Evolutionary conservation across 2,888 invertebrate genomes (phyloP).

Genomic region (Xestia c-nigrum): DNA sequence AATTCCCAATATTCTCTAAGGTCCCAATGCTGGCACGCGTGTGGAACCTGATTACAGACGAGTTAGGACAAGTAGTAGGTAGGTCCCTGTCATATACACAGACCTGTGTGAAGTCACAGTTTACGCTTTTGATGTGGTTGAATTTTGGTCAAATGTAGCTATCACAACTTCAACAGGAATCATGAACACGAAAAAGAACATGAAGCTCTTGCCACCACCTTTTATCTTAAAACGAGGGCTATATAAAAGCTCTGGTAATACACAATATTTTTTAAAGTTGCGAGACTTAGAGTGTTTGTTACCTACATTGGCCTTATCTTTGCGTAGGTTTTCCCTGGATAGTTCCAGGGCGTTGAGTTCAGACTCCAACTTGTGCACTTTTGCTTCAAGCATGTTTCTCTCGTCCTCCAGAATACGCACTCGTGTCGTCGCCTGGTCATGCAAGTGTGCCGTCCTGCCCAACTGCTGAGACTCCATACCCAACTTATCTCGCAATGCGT

Average conservation of each 20-base stretch:
- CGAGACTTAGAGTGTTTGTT: constrained; percentile 2
- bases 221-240: background rate
- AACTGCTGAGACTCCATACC: constrained; percentile 93
- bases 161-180: background rate
- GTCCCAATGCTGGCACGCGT: background rate
- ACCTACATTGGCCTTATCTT: constrained; percentile 94
- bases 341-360: constrained; percentile 94
- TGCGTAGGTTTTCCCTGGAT: constrained; percentile 93
- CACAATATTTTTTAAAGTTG: background rate
- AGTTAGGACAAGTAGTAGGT: background rate
- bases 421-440: constrained; percentile 92
- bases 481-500: constrained; percentile 94
- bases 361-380: constrained; percentile 94
- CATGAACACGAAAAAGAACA: background rate
- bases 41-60: background rate
- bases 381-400: constrained; percentile 93
- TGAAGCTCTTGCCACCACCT: background rate
- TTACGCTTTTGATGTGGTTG: background rate
- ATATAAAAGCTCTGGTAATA: background rate
- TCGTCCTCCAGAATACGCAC: constrained; percentile 94
- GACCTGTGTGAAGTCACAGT: background rate
- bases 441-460: constrained; percentile 92
- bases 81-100: constrained; percentile 4
- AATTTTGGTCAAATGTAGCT: background rate
- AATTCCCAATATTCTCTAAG: too few species aligned